Evolutionary conservation across 2,797 vertebrate species (phyloP).

Genomic region (Smutsia temminckii): DNA sequence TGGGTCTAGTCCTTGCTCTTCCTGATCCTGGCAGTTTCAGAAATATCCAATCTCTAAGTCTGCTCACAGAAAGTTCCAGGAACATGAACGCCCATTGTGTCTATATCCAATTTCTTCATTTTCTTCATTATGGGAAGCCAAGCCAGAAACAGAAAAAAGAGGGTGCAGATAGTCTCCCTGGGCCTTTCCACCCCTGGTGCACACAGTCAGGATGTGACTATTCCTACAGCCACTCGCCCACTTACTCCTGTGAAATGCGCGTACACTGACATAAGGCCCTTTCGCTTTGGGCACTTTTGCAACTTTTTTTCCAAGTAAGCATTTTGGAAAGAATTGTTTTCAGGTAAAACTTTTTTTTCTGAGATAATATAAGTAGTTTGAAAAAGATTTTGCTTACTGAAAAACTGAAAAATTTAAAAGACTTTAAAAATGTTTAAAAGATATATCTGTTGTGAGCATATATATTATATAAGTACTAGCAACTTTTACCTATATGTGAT

Average conservation of each 20-base stretch:
- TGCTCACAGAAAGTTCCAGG: not conserved
- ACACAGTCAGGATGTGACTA: not conserved
- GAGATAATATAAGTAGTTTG: not conserved
- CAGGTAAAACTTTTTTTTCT: not conserved
- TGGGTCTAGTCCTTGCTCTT: not conserved
- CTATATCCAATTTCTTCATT: not conserved
- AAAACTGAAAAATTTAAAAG: slow-evolving; percentile 46
- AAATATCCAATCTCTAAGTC: not conserved
- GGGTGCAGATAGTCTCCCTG: not conserved
- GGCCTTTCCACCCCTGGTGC: not conserved
- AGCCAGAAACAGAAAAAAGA: not conserved
- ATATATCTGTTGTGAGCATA: not conserved
- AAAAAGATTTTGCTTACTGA: slow-evolving; percentile 42
- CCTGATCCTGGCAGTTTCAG: not conserved
- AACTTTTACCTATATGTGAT: slow-evolving; percentile 51
- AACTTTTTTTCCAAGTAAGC: not conserved
- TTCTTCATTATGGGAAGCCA: not conserved
- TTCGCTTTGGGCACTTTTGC: not conserved
- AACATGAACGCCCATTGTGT: not conserved
- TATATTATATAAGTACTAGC: not conserved
- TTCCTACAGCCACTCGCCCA: not conserved
- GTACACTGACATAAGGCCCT: not conserved
- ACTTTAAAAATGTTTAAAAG: not conserved
- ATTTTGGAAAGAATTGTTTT: slow-evolving; percentile 34
- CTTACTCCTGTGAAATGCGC: not conserved